Percentiles rank a stretch among this genome's conserved stretches.
Conservation (phyloP, 2,797 vertebrate species). For the Acanthornis magna region DNA sequence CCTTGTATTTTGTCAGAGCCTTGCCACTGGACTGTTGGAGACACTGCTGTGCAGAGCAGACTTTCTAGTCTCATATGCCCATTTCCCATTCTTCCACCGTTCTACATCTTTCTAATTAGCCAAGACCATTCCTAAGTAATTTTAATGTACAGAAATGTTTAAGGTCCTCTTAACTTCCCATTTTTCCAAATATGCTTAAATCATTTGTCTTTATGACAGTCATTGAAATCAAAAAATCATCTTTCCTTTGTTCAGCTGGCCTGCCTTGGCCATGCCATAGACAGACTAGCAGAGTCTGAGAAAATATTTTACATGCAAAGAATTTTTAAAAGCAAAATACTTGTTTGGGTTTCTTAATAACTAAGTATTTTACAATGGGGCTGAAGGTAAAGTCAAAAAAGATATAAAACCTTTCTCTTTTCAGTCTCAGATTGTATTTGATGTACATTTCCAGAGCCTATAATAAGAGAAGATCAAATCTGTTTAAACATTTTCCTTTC, state of each 20-base stretch:
- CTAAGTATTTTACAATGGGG: background rate
- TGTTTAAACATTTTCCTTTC: background rate
- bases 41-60: background rate
- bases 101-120: background rate
- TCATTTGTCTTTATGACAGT: background rate
- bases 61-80: background rate
- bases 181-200: background rate
- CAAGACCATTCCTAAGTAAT: background rate
- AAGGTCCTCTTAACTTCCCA: background rate
- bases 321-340: background rate
- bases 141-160: background rate
- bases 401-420: background rate
- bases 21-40: background rate
- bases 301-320: background rate
- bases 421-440: background rate
- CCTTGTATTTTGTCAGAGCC: background rate
- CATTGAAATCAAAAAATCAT: background rate
- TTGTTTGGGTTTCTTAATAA: background rate
- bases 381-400: background rate
- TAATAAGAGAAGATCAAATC: background rate
- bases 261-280: background rate
- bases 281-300: background rate
- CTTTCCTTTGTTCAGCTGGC: background rate
- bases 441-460: background rate
- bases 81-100: background rate